phyloP scores from a whole-genome alignment of 1,140 invertebrate species.

The Centruroides sculpturatus region DNA sequence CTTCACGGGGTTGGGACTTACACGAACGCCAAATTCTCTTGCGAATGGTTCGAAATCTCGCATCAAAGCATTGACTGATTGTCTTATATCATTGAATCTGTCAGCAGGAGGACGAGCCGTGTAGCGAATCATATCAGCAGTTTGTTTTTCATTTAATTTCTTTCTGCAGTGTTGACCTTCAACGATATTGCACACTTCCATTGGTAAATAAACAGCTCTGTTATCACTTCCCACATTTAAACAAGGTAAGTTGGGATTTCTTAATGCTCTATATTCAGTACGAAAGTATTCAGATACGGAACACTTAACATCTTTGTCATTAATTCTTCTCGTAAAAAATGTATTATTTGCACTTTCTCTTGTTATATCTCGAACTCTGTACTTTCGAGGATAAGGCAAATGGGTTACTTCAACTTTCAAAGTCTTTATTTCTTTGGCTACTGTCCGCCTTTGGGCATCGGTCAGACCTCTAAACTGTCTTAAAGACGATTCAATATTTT shows the following conservation, averaged over 20 bases:
- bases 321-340: too few species aligned
- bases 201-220: conserved; percentile 21
- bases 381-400: too few species aligned
- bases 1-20: not conserved
- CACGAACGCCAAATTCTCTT: conserved; percentile 19
- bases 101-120: conserved; percentile 20
- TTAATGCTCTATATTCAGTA: too few species aligned
- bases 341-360: too few species aligned
- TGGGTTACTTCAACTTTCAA: too few species aligned
- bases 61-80: not conserved
- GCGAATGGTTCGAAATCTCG: conserved; percentile 12
- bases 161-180: conserved; percentile 16
- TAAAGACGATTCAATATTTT: too few species aligned
- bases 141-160: conserved; percentile 10
- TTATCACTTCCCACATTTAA: conserved; percentile 19
- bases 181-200: conserved; percentile 25
- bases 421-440: too few species aligned
- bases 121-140: conserved; percentile 18
- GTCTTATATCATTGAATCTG: conserved; percentile 14
- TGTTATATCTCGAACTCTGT: too few species aligned
- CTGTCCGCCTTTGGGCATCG: too few species aligned
- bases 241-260: conserved; percentile 24
- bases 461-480: too few species aligned
- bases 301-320: too few species aligned
- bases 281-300: too few species aligned